Evolutionary conservation across 2,797 vertebrate species (phyloP).

Genomic region (Caiman crocodilus): DNA sequence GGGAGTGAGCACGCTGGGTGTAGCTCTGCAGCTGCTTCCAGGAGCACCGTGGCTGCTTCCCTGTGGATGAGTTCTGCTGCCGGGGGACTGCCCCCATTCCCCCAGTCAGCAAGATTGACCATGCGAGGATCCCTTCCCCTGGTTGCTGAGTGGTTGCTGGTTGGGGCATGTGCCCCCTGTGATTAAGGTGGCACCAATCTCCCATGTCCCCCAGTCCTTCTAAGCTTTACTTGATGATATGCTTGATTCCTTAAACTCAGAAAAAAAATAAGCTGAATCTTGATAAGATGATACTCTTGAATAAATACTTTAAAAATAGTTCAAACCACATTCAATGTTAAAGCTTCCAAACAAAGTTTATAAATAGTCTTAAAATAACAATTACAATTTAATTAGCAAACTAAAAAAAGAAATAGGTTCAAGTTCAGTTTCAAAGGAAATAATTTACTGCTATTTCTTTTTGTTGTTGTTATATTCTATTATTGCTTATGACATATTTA

Average conservation of each 20-base stretch:
- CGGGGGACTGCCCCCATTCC: too few species aligned
- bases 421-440: background rate
- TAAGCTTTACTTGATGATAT: background rate
- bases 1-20: too few species aligned
- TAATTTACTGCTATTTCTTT: background rate
- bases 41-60: too few species aligned
- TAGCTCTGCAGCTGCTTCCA: too few species aligned
- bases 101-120: too few species aligned
- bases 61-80: too few species aligned
- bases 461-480: background rate
- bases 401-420: background rate
- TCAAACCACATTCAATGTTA: background rate
- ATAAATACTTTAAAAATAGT: background rate
- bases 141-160: background rate
- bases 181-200: too few species aligned
- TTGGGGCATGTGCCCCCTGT: too few species aligned
- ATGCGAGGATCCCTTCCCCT: background rate
- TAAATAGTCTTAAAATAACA: background rate
- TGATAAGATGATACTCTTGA: background rate
- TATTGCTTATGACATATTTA: constrained; percentile 4
- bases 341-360: background rate
- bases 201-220: background rate
- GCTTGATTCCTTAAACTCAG: background rate
- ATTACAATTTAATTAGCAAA: background rate
- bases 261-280: background rate